Base-by-base conservation (phyloP, 2,888 invertebrate genomes). In the Acrobasis suavella region DNA sequence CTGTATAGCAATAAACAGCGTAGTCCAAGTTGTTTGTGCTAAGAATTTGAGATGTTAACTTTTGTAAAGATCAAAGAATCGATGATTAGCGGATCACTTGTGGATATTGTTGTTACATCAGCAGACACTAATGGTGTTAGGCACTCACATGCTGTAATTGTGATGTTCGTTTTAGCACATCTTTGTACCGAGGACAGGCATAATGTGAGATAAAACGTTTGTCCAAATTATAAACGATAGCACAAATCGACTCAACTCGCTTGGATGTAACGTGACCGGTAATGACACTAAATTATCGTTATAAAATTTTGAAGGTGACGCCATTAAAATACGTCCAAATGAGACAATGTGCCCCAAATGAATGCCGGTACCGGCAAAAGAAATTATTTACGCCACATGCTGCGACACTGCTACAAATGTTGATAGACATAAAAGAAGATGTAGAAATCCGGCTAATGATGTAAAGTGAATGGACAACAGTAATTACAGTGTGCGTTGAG, bases 331-430 rank as follows among this genome's bases (percentile, higher is more conserved):
- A 67, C 73, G 76, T 77, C 72, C 74, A 75, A 80, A 81, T 79
- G 83, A 86, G 83, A 89, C 84, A 86, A 86, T 84, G 84, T 83
- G 82, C 72, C 78, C 82, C 85, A 87, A 91, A 91, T 89, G 87
- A 89, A 86, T 73, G 79, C 74, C 71, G 83, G 82, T 81, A 80
- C 78, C 80, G 81, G 75, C 79, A 73, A 79, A 78, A 81, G 80
- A 85, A 88, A 91, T 91, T 91, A 91, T 91, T 89, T 90, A 89
- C 91, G 92, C 88, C 86, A 90, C 84, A 84, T 72, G 82, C 78
- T 73, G 81, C 78, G 79, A 80, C 78, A 77, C 71, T 73, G 81
- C 77, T 81, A 81, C 80, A 77, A 82, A 84, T 84, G 81, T 80
- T 81, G 77, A 72, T 77, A 79, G 78, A 82, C 77, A 83, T 84